These are phyloP conservation scores for Smittia aterrima DNA, from an alignment of 2,888 invertebrate species.

Conservation along the genomic window DNA sequence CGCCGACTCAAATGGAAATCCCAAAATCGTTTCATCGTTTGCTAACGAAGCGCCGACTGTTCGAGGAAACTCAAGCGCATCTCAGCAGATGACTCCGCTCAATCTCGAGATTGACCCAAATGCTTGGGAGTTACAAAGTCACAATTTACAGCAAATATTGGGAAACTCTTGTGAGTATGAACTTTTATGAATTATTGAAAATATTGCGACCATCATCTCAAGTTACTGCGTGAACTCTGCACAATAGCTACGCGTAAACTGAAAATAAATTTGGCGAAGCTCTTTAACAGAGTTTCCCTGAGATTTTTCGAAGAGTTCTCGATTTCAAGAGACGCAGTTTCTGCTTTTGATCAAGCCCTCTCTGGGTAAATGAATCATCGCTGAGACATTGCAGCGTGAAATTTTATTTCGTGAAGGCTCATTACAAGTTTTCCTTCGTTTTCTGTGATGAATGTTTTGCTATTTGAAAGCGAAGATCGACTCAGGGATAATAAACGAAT, in stretches of 20 bases:
- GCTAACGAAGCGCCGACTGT: conserved; percentile 39
- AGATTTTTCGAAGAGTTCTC: too few species aligned
- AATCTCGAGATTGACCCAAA: conserved; percentile 68
- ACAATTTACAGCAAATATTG: conserved; percentile 43
- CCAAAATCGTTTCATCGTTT: conserved; percentile 40
- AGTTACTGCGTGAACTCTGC: not conserved
- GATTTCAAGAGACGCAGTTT: too few species aligned
- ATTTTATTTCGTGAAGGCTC: conserved; percentile 33
- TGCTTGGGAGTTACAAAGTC: conserved; percentile 58
- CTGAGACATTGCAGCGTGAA: conserved; percentile 6
- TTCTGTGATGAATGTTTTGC: not conserved
- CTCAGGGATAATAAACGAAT: not conserved
- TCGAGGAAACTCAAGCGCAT: conserved; percentile 47
- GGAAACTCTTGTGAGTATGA: conserved; percentile 42
- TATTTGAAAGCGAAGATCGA: not conserved
- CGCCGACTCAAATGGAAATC: conserved; percentile 41
- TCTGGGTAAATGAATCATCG: not conserved
- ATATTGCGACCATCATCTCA: too few species aligned
- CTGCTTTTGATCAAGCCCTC: not conserved
- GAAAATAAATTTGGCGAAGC: not conserved
- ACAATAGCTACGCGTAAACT: not conserved
- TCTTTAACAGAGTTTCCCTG: not conserved
- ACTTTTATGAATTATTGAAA: not conserved
- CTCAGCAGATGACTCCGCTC: conserved; percentile 58
- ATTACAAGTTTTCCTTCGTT: conserved; percentile 32